Evolutionary conservation across 2,113 vertebrate genomes (phyloP).

Genomic region (Ceuthmochares aereus): DNA sequence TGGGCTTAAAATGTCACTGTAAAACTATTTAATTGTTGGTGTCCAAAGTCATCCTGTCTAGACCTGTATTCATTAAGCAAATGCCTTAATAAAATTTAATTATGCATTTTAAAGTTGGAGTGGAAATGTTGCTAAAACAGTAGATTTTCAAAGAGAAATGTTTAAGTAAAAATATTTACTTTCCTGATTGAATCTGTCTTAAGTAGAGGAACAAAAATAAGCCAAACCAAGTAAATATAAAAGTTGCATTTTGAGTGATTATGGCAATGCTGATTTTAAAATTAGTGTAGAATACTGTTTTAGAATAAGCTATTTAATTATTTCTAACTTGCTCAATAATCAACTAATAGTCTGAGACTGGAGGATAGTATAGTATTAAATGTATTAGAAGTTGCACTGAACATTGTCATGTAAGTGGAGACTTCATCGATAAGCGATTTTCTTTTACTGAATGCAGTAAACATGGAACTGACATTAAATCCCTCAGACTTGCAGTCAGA

Average conservation of each 20-base stretch:
- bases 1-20: neutral
- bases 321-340: neutral
- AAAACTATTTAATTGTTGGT: neutral
- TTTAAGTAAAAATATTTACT: neutral
- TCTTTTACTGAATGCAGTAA: neutral
- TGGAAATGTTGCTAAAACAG: neutral
- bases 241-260: neutral
- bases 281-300: neutral
- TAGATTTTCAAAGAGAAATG: neutral
- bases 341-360: neutral
- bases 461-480: neutral
- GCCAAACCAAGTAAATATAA: neutral
- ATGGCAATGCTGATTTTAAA: neutral
- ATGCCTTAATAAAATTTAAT: neutral
- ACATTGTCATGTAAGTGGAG: neutral
- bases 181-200: neutral
- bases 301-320: neutral
- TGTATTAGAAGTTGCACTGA: neutral
- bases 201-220: neutral
- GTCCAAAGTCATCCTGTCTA: neutral
- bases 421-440: neutral
- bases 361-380: neutral
- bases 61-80: neutral
- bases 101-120: neutral
- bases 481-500: neutral